Evolutionary conservation across 1,140 invertebrate genomes (phyloP), one percentile per base, ranked within the genome.

Genomic region (Temnothorax nylanderi): DNA sequence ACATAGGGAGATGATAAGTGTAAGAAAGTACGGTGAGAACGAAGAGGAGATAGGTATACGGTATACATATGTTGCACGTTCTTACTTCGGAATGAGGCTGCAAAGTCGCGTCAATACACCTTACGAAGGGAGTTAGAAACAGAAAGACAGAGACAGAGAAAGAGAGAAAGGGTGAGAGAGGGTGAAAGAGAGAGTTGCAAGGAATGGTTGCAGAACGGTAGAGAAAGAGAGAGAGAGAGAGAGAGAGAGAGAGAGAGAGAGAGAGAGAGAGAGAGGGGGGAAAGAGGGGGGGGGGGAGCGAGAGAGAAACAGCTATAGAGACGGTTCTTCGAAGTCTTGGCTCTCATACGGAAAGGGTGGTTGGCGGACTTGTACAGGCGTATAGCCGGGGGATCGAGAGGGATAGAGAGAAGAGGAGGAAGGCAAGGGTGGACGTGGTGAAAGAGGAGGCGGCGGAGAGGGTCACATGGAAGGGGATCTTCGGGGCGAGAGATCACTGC

Each of bases 401-500:
- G 80, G 26, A 44, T 58, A 71, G 67, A 3, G 41, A 41, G 21
- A 81, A 37, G 41, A 13, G 37, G 37, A 26, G 54, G 69, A 56
- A 56, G 32, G 49, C 51, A 65, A 62, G 75, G 81, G 56, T 18
- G 16, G 18, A 74, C 82, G 87, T 62, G 54, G 77, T 82, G 87
- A 88, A 88, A 84, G 87, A 71, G 74, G 78, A 88, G 86, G 34
- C 13, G 37, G 21, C 21, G 21, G 37, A 65, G 44, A 18, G 41
- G 18, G 44, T 65, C 58, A 65, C 58, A 11, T 78, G 85, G 74
- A 86, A 72, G 86, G 91, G 86, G 89, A 88, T 92, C 89, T 91
- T 92, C 89, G 91, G 92, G 91, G 92, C 91, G 92, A 94, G 93
- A 95, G 94, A 95, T 95, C 94, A 95, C 92, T 93, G 94, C 94